Evolutionary conservation across 2,797 vertebrate genomes (phyloP).

Genomic region (Crocodylus rhombifer): DNA sequence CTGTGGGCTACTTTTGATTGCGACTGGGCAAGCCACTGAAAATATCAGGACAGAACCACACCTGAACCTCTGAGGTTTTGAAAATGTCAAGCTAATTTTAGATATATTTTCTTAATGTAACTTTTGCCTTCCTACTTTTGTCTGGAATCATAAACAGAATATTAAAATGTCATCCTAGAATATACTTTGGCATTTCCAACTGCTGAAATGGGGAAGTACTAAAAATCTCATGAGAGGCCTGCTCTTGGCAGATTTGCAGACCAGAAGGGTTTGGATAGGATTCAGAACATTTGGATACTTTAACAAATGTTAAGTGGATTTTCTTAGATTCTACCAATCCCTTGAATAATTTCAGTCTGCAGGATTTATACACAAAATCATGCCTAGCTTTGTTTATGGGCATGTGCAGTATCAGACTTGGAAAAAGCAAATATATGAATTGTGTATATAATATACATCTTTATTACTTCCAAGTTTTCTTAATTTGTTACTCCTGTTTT

Average conservation of each 20-base stretch:
- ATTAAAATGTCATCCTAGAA: neutral
- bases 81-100: neutral
- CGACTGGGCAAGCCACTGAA: accelerated
- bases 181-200: neutral
- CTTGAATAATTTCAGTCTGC: neutral
- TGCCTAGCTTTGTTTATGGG: neutral
- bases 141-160: neutral
- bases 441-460: neutral
- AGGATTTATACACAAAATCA: too few relatives aligned
- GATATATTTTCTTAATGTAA: neutral
- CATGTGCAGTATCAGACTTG: neutral
- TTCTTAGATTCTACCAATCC: neutral
- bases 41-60: accelerated
- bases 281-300: neutral
- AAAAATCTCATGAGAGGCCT: accelerated
- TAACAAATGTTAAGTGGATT: neutral
- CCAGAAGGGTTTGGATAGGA: neutral
- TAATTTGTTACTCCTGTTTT: neutral
- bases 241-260: neutral
- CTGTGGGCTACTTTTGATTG: neutral
- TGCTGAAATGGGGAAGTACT: neutral
- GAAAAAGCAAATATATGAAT: neutral
- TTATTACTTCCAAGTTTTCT: neutral
- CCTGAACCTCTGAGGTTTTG: neutral
- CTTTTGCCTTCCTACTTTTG: neutral